Base-by-base conservation (phyloP, 2,797 vertebrate genomes). In the Hyperoplus immaculatus region DNA sequence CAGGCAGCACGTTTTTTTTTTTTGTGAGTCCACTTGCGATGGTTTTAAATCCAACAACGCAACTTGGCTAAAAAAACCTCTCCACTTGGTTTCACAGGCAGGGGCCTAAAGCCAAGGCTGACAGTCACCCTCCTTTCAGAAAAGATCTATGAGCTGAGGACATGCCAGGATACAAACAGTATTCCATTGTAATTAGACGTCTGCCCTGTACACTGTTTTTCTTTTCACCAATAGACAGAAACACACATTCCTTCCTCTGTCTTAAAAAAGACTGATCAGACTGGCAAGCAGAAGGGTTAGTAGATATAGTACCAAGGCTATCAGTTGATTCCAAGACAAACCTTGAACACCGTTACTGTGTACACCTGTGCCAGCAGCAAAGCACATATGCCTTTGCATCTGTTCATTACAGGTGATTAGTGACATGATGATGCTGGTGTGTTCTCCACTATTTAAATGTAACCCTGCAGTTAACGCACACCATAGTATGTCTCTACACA, bases 331-430 rank as follows among this genome's bases (percentile, higher is more conserved):
- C 65, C 56, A 80, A 85, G 72, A 83, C 72, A 89, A 88, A 85
- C 80, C 82, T 79, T 70, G 80, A 80, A 82, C 76, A 73, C 64
- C 71, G 80, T 90, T 78, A 66, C 80, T 66, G 80, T 75, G 83
- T 58, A 75, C 90, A 87, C 81, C 87, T 91, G 87, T 77, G 86
- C 91, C 88, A 79, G 84, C 81, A 87, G 86, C 88, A 79, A 66
- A 21, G 65, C 89, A 91, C 93, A 93, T 93, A 92, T 93, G 93
- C 86, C 71, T 86, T 29, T 82, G 80, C 89, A 93, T 93, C 91
- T 90, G 89, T 82, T 93, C 84, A 78, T 89, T 90, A 80, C 85
- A 84, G 90, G 85, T 93, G 90, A 92, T 93, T 93, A 92, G 81
- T 18, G 47, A 83, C 59, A 87, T 83, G 77, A 87, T 87, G 29